Evolutionary conservation across 64 coral and sea anemone genomes (phyloP), one percentile per base, ranked within the genome.

Genomic region (Cladopsammia gracilis): DNA sequence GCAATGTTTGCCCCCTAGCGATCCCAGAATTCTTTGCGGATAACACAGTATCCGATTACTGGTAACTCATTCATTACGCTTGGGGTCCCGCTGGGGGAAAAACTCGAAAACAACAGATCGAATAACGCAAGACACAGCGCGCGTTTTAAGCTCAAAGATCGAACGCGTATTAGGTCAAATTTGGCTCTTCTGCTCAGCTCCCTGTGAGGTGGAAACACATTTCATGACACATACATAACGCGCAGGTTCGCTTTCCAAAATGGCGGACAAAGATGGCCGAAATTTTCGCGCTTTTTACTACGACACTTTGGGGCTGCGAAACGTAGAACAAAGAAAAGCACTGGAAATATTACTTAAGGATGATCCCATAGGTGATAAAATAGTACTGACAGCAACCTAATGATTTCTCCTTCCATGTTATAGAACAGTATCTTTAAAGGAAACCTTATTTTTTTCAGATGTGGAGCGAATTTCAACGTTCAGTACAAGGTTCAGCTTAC

Each of bases 221-320:
- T 66, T 46, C 60, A 62, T 83, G 34, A 25, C 3, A 20, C 26
- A 3, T 83, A 83, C 61, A 83, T 66, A 49, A 50, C 20, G 10
- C 5, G 0, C 2, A 12, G 2, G 18, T 45, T 4, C 11, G 7
- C 26, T 67, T 48, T 78, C 42, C 81, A 91, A 78, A 25, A 97
- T 97, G 96, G 92, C 88, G 74, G 96, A 94, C 4, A 84, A 89
- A 73, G 89, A 96, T 88, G 96, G 92, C 50, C 76, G 96, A 62
- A 97, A 97, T 90, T 97, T 97, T 77, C 82, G 96, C 80, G 86
- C 92, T 10, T 94, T 97, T 91, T 97, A 97, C 78, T 97, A 97
- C 83, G 96, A 97, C 51, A 97, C 96, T 83, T 70, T 97, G 24
- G 96, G 96, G 10, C 67, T 97, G 25, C 69, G 86, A 86, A 97